Conservation (phyloP, 2,113 vertebrate genomes). For the Vicugna pacos region DNA sequence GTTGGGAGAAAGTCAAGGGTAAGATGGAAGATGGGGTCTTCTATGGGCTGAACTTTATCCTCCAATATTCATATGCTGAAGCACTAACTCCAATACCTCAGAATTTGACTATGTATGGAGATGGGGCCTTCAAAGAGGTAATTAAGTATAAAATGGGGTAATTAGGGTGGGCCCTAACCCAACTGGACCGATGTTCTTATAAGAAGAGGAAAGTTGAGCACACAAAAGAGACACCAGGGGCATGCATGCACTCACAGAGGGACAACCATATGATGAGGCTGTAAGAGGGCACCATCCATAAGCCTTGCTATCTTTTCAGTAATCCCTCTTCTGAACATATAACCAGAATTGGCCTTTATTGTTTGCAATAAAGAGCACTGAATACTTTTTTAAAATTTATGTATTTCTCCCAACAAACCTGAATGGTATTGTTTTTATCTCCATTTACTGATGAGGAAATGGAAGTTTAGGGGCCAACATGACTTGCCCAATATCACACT, state of each 20-base stretch:
- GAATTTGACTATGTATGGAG: conserved; percentile 26
- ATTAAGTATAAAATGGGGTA: conserved; percentile 34
- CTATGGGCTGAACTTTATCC: conserved; percentile 3
- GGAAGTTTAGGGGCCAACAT: not conserved
- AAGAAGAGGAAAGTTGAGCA: conserved; percentile 43
- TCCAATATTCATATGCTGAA: not conserved
- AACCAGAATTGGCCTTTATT: not conserved
- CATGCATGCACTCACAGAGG: not conserved
- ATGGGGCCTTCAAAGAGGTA: conserved; percentile 11
- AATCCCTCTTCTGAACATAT: not conserved
- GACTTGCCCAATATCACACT: not conserved
- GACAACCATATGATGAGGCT: not conserved
- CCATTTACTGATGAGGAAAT: not conserved
- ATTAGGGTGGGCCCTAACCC: not conserved
- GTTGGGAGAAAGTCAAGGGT: conserved; percentile 41
- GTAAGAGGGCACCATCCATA: not conserved
- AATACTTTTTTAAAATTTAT: not conserved
- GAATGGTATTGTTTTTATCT: not conserved
- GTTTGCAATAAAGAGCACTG: not conserved
- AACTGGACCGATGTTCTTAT: not conserved
- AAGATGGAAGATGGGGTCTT: not conserved
- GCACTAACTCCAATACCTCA: not conserved
- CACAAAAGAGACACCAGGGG: not conserved
- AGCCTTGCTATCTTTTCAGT: not conserved
- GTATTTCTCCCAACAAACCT: not conserved